A percentile compares a stretch with the other conserved stretches of the same genome.
phyloP scores from a whole-genome alignment of 2,888 invertebrate genomes.

The Limnephilus rhombicus region DNA sequence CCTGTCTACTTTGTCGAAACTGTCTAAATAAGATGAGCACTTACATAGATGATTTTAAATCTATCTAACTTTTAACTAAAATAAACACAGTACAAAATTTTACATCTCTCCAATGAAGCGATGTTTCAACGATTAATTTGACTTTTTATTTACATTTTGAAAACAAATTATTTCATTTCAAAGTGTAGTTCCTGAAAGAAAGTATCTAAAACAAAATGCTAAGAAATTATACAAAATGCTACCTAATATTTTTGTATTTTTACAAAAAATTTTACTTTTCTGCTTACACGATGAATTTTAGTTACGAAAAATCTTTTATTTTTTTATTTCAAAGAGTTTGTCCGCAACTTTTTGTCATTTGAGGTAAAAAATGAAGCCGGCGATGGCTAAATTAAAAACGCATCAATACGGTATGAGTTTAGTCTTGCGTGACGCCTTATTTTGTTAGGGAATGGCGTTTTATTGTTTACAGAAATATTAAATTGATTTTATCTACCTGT shows the following conservation, averaged over 20 bases:
- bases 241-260: background rate
- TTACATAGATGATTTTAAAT: too few species aligned
- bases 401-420: conserved; percentile 57
- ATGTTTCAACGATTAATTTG: too few species aligned
- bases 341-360: background rate
- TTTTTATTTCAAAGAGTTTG: background rate
- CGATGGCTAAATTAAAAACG: conserved; percentile 62
- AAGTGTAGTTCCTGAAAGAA: too few species aligned
- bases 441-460: background rate
- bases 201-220: too few species aligned
- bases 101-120: too few species aligned
- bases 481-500: background rate
- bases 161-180: too few species aligned
- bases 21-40: too few species aligned
- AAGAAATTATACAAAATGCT: too few species aligned
- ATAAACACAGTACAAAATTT: too few species aligned
- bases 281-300: background rate
- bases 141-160: too few species aligned
- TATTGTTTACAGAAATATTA: conserved; percentile 6
- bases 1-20: too few species aligned
- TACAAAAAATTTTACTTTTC: background rate
- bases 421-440: conserved; percentile 55
- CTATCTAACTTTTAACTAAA: too few species aligned
- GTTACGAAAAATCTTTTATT: background rate
- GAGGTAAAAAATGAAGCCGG: background rate